Percentiles rank a stretch among this genome's conserved stretches.
Evolutionary conservation across 2,888 invertebrate genomes (phyloP).

Genomic region (Thera obeliscata): DNA sequence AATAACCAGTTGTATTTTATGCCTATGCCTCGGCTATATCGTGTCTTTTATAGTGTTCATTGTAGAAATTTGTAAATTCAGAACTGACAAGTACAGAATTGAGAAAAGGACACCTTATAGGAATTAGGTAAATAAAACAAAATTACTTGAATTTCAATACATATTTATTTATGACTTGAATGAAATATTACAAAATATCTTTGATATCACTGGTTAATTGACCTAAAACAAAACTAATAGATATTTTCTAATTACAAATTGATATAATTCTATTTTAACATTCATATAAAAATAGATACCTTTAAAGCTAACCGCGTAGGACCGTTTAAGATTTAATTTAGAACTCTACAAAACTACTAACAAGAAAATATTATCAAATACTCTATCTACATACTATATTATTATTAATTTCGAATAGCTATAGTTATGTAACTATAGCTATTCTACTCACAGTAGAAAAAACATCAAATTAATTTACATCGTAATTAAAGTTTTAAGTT

Average conservation of each 20-base stretch:
- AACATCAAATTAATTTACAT: not conserved
- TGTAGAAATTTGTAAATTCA: slow-evolving; percentile 53
- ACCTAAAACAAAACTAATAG: slow-evolving; percentile 42
- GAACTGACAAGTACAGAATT: slow-evolving; percentile 42
- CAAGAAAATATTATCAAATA: not conserved
- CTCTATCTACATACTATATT: not conserved
- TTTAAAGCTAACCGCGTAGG: slow-evolving; percentile 1
- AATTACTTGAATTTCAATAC: slow-evolving; percentile 20
- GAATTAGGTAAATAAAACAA: slow-evolving; percentile 36
- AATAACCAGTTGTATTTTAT: slow-evolving; percentile 61
- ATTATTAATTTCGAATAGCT: no score
- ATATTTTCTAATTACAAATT: slow-evolving; percentile 3
- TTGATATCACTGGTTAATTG: slow-evolving; percentile 52
- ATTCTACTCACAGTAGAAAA: not conserved
- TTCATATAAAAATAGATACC: slow-evolving; percentile 69
- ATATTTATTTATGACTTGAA: slow-evolving; percentile 48
- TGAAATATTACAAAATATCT: slow-evolving; percentile 50
- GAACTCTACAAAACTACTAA: slow-evolving; percentile 12
- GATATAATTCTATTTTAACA: slow-evolving; percentile 30
- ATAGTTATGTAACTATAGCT: not conserved
- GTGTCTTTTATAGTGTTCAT: slow-evolving; percentile 57
- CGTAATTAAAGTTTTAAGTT: no score
- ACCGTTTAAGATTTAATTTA: not conserved
- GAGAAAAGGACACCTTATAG: slow-evolving; percentile 39
- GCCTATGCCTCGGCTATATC: slow-evolving; percentile 56